Evolutionary conservation across 2,113 vertebrate genomes (phyloP), one percentile per base, ranked within the genome.

Genomic region (Pseudorectes ferrugineus): DNA sequence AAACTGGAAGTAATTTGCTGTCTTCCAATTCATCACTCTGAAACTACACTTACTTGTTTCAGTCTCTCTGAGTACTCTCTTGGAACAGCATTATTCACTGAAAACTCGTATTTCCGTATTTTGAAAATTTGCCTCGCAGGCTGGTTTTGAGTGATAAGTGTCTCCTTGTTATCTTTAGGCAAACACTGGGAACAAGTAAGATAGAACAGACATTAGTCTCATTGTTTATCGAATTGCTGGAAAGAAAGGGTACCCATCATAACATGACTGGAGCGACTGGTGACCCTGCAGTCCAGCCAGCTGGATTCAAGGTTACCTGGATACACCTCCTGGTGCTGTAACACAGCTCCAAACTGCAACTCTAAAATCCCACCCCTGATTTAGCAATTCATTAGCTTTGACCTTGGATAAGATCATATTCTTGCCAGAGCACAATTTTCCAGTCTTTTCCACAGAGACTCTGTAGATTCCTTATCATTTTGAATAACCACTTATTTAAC

Each of bases 71-170:
- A 36, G 22, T 28, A 78, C 28, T 78, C 40, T 57, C 22, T 61
- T 45, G 13, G 49, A 46, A 21, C 18, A 85, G n/a, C n/a, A 48
- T 55, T 57, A 73, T 26, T 19, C 38, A 78, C n/a, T 65, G 71
- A 75, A 82, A 82, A 68, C 42, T 76, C 3, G 0, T 58, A 31
- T 51, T 71, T 67, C 55, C 0, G 0, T 65, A n/a, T 52, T 85
- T 45, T 54, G 54, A 31, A 51, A 75, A 63, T 59, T 62, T 59
- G 62, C 29, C 59, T 76, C 88, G 46, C 54, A 70, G 26, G 23
- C 82, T 93, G 62, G 14, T 73, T 92, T 85, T 76, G 59, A 65
- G 71, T 79, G 82, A 77, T 93, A 96, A 90, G 58, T 54, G 58
- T 29, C 24, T 61, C 10, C 85, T 74, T 74, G 43, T 78, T 85